Conservation (phyloP, 2,113 vertebrate species). For the Ophthalmotilapia sp. region DNA sequence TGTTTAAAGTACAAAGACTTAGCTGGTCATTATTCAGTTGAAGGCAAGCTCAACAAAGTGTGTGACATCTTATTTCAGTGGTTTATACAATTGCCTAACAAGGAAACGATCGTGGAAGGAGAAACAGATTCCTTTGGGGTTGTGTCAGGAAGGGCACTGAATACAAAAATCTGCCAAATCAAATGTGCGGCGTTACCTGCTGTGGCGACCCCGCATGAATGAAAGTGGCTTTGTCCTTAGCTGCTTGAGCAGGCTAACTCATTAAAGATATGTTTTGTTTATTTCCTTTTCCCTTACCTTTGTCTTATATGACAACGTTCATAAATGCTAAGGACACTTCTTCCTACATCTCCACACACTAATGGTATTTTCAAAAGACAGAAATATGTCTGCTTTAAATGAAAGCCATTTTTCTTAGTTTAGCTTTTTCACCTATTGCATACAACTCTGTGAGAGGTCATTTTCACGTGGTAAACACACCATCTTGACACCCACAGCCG, state of each 20-base stretch:
- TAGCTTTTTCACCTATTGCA: not conserved
- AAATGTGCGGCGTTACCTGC: not conserved
- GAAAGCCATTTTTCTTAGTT: not conserved
- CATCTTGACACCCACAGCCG: not conserved
- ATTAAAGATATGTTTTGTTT: conserved; percentile 9
- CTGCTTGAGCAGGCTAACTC: not conserved
- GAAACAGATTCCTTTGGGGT: not conserved
- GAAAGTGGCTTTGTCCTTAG: not conserved
- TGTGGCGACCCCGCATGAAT: not conserved
- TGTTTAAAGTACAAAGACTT: not conserved
- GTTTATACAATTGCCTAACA: not conserved
- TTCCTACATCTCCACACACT: not conserved
- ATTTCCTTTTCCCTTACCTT: not conserved
- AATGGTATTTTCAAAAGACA: not conserved
- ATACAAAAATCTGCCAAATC: not conserved
- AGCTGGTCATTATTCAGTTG: conserved; percentile 25
- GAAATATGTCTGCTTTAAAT: not conserved
- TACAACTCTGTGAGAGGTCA: not conserved
- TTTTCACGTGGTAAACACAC: not conserved
- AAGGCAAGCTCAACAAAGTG: conserved; percentile 1
- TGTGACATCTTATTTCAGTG: not conserved
- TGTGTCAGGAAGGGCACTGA: not conserved
- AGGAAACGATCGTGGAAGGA: not conserved
- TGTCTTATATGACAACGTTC: not conserved
- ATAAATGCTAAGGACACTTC: not conserved